Conservation (phyloP, 2,888 invertebrate species). For the Cheilosia pagana region DNA sequence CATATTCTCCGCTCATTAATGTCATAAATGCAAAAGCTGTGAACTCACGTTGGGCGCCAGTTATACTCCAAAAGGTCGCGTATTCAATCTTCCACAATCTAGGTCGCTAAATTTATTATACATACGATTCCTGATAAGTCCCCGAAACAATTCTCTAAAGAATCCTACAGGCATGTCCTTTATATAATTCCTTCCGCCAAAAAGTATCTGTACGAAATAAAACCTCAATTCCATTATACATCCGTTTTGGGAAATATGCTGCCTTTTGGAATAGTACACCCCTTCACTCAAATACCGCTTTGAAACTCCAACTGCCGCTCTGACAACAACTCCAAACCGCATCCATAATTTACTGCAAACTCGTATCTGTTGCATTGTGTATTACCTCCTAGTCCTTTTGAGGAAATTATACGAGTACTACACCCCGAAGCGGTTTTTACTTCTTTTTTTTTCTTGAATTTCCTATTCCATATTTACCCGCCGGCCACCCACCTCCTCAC, state of each 20-base stretch:
- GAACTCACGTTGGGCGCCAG: too few species aligned
- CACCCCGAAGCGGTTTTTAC: slow-evolving; percentile 31
- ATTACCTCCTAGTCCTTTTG: slow-evolving; percentile 34
- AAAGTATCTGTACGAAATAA: slow-evolving; percentile 4
- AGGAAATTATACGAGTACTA: slow-evolving; percentile 56
- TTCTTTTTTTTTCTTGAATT: background rate
- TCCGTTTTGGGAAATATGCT: slow-evolving; percentile 33
- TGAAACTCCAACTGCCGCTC: slow-evolving; percentile 18
- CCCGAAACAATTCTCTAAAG: background rate
- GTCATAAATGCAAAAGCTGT: too few species aligned
- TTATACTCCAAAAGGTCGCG: too few species aligned
- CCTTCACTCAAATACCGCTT: slow-evolving; percentile 2
- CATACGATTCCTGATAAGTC: too few species aligned
- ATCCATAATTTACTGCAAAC: slow-evolving; percentile 48
- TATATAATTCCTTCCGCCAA: slow-evolving; percentile 41
- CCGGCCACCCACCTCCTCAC: background rate
- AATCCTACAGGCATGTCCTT: slow-evolving; percentile 26
- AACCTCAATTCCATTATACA: slow-evolving; percentile 40
- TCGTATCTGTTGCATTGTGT: slow-evolving; percentile 55
- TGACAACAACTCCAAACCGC: slow-evolving; percentile 34
- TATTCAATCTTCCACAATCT: too few species aligned
- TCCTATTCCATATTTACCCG: slow-evolving; percentile 34
- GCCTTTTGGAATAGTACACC: slow-evolving; percentile 5
- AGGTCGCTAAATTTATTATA: background rate
- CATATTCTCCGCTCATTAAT: too few species aligned